Evolutionary conservation across 2,888 invertebrate species (phyloP).

Genomic region (Heteropelma amictum): DNA sequence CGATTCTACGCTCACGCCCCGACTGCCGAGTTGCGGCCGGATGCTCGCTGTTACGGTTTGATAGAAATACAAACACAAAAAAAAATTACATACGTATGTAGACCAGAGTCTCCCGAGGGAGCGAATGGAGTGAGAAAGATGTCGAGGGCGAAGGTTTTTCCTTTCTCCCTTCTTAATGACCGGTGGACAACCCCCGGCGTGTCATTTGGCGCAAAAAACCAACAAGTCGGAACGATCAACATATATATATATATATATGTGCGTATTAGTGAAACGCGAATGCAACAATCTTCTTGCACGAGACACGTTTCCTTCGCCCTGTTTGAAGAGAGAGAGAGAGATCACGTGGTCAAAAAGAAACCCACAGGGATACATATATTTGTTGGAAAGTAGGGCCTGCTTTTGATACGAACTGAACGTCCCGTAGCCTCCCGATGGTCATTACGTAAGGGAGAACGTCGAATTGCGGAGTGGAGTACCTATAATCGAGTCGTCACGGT

Average conservation of each 20-base stretch:
- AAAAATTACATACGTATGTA: conserved; percentile 12
- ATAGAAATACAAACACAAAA: conserved; percentile 70
- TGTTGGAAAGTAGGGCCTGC: conserved; percentile 7
- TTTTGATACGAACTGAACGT: neutral
- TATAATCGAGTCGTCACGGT: conserved; percentile 66
- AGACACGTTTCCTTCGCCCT: conserved; percentile 29
- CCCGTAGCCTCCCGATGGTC: conserved; percentile 29
- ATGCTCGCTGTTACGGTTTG: conserved; percentile 71
- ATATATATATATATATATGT: neutral
- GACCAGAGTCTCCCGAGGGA: conserved; percentile 21
- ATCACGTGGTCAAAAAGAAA: neutral
- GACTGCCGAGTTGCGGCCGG: conserved; percentile 55
- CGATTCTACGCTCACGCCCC: conserved; percentile 33
- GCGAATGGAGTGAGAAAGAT: conserved; percentile 27
- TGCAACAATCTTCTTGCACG: conserved; percentile 38
- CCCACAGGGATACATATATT: conserved; percentile 17
- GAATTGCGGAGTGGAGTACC: conserved; percentile 33
- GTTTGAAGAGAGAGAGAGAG: neutral
- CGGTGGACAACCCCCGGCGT: conserved; percentile 55
- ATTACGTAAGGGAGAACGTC: conserved; percentile 55
- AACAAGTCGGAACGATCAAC: conserved; percentile 58
- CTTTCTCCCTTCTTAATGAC: conserved; percentile 55
- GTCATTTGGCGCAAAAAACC: conserved; percentile 61
- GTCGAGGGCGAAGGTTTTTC: conserved; percentile 38
- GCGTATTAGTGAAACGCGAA: conserved; percentile 2